Percentiles rank a stretch among this genome's conserved stretches.
Evolutionary conservation across 2,113 vertebrate species (phyloP).

Genomic region (Amphiprion ocellaris): DNA sequence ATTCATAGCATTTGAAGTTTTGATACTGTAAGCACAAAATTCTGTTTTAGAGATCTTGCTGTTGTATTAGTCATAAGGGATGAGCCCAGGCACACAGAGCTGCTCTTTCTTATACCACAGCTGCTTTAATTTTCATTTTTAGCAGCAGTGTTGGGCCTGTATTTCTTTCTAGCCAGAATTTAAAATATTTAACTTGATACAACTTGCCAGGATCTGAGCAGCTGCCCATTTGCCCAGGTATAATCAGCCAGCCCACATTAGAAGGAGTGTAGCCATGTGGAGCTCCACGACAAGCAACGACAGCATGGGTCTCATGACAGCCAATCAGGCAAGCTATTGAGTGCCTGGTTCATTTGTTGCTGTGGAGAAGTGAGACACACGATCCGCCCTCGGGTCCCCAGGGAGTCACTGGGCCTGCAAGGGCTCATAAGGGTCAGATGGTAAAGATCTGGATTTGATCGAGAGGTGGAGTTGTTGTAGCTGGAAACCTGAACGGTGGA

Average conservation of each 20-base stretch:
- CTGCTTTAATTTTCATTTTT: slow-evolving; percentile 44
- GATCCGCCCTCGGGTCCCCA: slow-evolving; percentile 57
- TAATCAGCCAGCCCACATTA: neutral
- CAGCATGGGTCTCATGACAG: slow-evolving; percentile 37
- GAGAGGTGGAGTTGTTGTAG: slow-evolving; percentile 12
- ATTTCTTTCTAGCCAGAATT: slow-evolving; percentile 32
- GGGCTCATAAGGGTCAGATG: slow-evolving; percentile 72
- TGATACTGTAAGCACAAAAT: neutral
- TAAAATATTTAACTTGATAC: slow-evolving; percentile 14
- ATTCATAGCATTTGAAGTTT: neutral
- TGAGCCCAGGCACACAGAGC: slow-evolving; percentile 36
- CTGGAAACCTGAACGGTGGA: slow-evolving; percentile 60
- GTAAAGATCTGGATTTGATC: slow-evolving; percentile 76
- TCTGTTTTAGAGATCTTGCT: slow-evolving; percentile 1
- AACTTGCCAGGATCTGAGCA: slow-evolving; percentile 25
- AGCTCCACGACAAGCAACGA: slow-evolving; percentile 16
- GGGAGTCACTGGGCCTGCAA: slow-evolving; percentile 50
- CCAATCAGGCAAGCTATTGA: slow-evolving; percentile 54
- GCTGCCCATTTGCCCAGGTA: slow-evolving; percentile 7
- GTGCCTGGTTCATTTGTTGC: slow-evolving; percentile 70
- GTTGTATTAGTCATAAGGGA: slow-evolving; percentile 39
- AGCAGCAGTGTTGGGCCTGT: slow-evolving; percentile 3
- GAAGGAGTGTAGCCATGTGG: slow-evolving; percentile 9
- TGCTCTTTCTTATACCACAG: slow-evolving; percentile 1
- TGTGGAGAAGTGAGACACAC: slow-evolving; percentile 68